Conservation (phyloP, 2,113 vertebrate genomes). For the Typhlomys cinereus region DNA sequence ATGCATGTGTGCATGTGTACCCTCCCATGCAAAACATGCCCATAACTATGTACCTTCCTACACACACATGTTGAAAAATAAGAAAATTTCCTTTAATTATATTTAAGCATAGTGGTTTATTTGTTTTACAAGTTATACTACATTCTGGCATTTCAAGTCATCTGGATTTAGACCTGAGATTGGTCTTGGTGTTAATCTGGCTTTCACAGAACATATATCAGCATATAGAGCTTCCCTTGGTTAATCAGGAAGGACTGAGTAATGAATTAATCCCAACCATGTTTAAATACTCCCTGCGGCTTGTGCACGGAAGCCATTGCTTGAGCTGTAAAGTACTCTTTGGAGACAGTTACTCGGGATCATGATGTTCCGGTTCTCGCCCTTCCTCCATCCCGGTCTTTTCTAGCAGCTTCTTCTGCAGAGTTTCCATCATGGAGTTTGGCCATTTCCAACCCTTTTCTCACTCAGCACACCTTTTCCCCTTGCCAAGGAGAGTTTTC, state of each 20-base stretch:
- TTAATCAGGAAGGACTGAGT: neutral
- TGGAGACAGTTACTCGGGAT: neutral
- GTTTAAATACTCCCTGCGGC: neutral
- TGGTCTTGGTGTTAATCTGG: neutral
- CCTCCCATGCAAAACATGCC: too few relatives aligned
- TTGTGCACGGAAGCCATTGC: neutral
- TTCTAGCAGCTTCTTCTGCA: neutral
- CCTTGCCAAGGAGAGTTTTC: neutral
- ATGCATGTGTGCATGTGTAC: too few relatives aligned
- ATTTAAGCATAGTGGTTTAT: neutral
- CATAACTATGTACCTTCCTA: too few relatives aligned
- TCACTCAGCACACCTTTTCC: neutral
- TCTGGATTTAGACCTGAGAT: neutral
- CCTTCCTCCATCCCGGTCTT: neutral
- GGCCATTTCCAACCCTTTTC: neutral
- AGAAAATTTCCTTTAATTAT: neutral
- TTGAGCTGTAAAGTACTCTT: neutral
- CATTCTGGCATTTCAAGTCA: neutral
- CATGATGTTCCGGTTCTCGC: neutral
- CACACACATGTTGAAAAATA: too few relatives aligned
- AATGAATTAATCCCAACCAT: neutral
- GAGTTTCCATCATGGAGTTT: neutral
- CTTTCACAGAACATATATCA: neutral
- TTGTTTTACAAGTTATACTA: neutral
- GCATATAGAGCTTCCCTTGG: neutral